These are phyloP conservation scores for Ploceus nigricollis DNA, from an alignment of 2,113 vertebrate species.

Conservation along the genomic window DNA sequence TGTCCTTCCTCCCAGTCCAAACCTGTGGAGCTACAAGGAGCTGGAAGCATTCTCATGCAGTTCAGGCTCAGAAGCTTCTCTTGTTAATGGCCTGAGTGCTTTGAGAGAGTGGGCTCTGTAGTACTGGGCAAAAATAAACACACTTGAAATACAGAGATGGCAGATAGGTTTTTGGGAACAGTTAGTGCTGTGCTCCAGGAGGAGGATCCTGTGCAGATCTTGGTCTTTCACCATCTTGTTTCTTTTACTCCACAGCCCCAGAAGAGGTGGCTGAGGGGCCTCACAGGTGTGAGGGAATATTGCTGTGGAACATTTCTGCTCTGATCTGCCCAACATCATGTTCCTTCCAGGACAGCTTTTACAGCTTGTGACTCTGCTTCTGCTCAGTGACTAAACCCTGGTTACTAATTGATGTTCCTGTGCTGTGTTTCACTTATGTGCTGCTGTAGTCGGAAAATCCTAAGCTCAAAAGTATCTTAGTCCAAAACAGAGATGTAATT, in stretches of 20 bases:
- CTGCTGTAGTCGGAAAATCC: not conserved
- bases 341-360: not conserved
- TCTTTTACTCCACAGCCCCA: not conserved
- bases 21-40: no score
- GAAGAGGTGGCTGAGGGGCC: not conserved
- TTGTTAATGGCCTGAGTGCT: no score
- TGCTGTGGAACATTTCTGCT: rapidly evolving
- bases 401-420: no score
- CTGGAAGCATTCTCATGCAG: rapidly evolving
- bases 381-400: rapidly evolving
- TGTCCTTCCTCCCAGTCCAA: rapidly evolving
- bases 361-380: not conserved
- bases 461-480: not conserved
- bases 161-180: no score
- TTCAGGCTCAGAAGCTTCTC: no score
- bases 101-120: not conserved
- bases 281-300: not conserved
- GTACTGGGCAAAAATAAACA: no score
- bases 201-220: not conserved
- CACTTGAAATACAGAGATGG: not conserved
- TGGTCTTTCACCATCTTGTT: no score
- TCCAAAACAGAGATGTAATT: not conserved
- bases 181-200: not conserved
- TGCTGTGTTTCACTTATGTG: rapidly evolving
- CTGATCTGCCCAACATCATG: rapidly evolving